Base-by-base conservation (phyloP, 2,888 invertebrate species). In the Drosophila merina region DNA sequence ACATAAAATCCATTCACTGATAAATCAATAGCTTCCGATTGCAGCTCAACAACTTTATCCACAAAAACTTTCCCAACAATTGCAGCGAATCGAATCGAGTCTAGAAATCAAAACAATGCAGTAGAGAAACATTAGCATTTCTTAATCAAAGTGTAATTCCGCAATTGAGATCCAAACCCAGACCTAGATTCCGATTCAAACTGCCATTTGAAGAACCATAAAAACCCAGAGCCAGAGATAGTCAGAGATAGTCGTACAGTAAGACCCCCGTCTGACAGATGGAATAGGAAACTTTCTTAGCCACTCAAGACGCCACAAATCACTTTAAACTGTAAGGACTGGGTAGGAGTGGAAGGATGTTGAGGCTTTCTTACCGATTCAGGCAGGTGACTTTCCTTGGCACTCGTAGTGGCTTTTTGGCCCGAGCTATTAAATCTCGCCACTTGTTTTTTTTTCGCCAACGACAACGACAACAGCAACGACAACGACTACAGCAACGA, bases 251-350 rank as follows among this genome's bases (percentile, higher is more conserved):
- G 47, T 64, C n/a, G 5, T 68, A 69, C 55, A 57, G 47, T 42
- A 44, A 63, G 52, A 71, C 49, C 56, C 56, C 52, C 52, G 12
- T 45, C 31, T 10, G 38, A 12, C 44, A 31, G 47, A 42, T 8
- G 49, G 49, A 50, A 66, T 74, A 57, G 58, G 54, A 72, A 84
- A 82, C 75, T 88, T 83, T 79, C 58, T 52, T 69, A 81, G 80
- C 77, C 75, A 86, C 73, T 82, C 72, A 73, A 76, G 80, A 71
- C 69, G 72, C 86, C 88, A 83, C 88, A 83, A 83, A 83, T 83
- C 82, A 83, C 82, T 83, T 83, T 88, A 83, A 83, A 88, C 75
- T 75, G 71, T 68, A 74, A 81, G 83, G 81, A 81, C 81, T 55
- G 62, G 31, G 31, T 14, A n/a, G 26, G 14, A 10, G 8, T 4